Base-by-base conservation (phyloP, 1,140 invertebrate species). In the Pachypeltis micranthus region DNA sequence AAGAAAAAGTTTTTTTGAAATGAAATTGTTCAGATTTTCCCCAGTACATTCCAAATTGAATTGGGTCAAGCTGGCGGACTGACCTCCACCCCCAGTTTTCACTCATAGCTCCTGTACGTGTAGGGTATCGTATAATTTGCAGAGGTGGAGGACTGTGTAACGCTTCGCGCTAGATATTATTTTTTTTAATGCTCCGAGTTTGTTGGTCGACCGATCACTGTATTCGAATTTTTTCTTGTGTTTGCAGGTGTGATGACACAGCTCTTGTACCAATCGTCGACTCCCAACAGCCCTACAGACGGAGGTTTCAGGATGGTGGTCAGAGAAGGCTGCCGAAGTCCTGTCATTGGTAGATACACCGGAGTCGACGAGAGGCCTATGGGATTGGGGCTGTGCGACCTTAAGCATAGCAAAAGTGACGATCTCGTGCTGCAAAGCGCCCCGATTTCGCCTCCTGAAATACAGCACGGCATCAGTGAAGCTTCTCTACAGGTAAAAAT, bases 381-480 rank as follows among this genome's bases (percentile, higher is more conserved):
- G 24, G 66, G 66, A 54, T 47, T 69, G 27, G 67, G 63, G 3
- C 57, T 68, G 21, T 65, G 65, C 44, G 71, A 72, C 24, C 64
- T 73, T 1, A 72, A 71, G 21, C 70, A 71, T 51, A 70, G 68
- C 61, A 71, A 71, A 62, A 72, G 71, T 61, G 72, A 73, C 67
- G 72, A 73, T 63, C 60, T 73, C n/a, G 69, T 73, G 16, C 62
- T 73, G 19, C 71, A 73, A 64, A 68, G 68, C 60, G 77, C 78
- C 59, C 72, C 78, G 4, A 68, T 75, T 1, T 72, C 74, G 16
- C 70, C 74, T 25, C 75, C 71, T 56, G 75, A 73, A 29, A 70
- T 79, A 12, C 71, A 71, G 7, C 72, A 75, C 12, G 70, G 69
- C 51, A 70, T 71, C 51, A 69, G 71, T 62, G 66, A 70, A 65